phyloP scores from a whole-genome alignment of 1,140 invertebrate species.

The Drosophila repleta region DNA sequence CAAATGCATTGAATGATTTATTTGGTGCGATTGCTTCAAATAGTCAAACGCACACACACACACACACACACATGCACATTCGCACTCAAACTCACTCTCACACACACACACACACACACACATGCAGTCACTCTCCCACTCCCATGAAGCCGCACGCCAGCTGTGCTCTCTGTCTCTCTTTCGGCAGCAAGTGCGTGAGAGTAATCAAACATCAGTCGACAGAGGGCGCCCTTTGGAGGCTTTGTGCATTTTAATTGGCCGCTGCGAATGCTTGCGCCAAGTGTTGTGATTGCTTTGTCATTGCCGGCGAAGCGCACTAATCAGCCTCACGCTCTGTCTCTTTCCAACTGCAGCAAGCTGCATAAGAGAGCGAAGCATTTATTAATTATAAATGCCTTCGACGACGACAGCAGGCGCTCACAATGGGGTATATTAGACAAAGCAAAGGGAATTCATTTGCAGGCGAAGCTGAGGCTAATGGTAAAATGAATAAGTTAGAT shows the following conservation, averaged over 20 bases:
- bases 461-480: background rate
- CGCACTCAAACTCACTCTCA: slow-evolving; percentile 10
- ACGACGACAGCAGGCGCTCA: slow-evolving; percentile 55
- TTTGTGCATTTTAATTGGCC: slow-evolving; percentile 81
- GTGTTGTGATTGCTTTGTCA: slow-evolving; percentile 82
- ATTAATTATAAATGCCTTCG: slow-evolving; percentile 79
- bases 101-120: slow-evolving; percentile 22
- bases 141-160: background rate
- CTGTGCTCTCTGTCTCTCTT: slow-evolving; percentile 4
- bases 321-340: slow-evolving; percentile 43
- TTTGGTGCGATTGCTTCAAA: slow-evolving; percentile 76
- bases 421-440: background rate
- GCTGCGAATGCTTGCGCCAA: slow-evolving; percentile 61
- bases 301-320: slow-evolving; percentile 61
- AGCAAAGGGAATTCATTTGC: background rate
- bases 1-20: slow-evolving; percentile 80
- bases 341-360: slow-evolving; percentile 2
- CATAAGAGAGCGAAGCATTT: slow-evolving; percentile 47
- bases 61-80: slow-evolving; percentile 20
- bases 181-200: slow-evolving; percentile 39
- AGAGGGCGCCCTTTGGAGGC: slow-evolving; percentile 57
- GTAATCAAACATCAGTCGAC: slow-evolving; percentile 69
- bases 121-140: background rate
- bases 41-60: slow-evolving; percentile 39
- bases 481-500: background rate